Evolutionary conservation across 1,140 invertebrate genomes (phyloP).

Genomic region (Xylocopa sonorina): DNA sequence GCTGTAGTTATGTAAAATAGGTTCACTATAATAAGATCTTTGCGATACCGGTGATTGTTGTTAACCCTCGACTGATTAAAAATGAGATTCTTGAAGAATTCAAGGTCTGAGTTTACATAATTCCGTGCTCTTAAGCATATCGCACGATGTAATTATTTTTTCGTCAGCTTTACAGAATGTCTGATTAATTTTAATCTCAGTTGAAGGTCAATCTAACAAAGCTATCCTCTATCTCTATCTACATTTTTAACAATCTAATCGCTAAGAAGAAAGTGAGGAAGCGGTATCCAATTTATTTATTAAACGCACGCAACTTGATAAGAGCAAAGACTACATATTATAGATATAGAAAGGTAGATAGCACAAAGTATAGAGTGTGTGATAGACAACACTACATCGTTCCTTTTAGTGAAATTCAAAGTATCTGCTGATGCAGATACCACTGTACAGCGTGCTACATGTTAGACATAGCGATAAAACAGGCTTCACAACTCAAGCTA

Average conservation of each 20-base stretch:
- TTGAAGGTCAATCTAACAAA: neutral
- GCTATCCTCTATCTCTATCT: neutral
- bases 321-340: slow-evolving; percentile 7
- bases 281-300: slow-evolving; percentile 39
- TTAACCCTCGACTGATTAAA: neutral
- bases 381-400: neutral
- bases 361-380: neutral
- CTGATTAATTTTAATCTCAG: too few relatives aligned
- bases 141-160: too few relatives aligned
- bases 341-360: neutral
- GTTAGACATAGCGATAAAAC: slow-evolving; percentile 10
- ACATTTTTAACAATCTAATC: neutral
- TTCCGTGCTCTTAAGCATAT: neutral
- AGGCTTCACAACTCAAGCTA: neutral
- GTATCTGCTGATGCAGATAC: neutral
- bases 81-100: neutral
- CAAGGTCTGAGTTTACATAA: neutral
- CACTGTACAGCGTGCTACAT: slow-evolving; percentile 22
- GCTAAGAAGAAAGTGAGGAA: slow-evolving; percentile 16
- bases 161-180: too few relatives aligned
- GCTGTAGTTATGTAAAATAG: neutral
- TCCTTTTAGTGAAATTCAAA: neutral
- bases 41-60: neutral
- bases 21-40: neutral
- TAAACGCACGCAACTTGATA: slow-evolving; percentile 4